These are phyloP conservation scores for Drosophila bifasciata DNA, from an alignment of 1,140 invertebrate genomes.

Conservation along the genomic window DNA sequence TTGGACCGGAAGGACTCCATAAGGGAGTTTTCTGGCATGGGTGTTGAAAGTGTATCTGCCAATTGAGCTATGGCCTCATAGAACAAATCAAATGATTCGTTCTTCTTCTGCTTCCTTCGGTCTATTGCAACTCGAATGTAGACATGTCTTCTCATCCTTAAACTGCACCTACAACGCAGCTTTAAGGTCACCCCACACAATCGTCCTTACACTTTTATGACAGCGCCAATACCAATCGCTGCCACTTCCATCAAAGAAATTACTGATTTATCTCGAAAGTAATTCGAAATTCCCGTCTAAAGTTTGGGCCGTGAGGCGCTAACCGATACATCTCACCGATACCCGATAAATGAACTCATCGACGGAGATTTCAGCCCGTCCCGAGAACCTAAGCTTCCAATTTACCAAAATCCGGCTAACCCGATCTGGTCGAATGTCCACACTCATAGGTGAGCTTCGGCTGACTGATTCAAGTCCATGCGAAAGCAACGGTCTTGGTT, in stretches of 20 bases:
- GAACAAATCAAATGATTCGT: conserved; percentile 12
- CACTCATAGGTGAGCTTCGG: too few relatives aligned
- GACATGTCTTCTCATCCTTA: conserved; percentile 9
- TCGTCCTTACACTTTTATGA: conserved; percentile 12
- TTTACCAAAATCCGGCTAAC: too few relatives aligned
- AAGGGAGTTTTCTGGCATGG: background rate
- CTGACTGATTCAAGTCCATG: too few relatives aligned
- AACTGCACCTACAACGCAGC: conserved; percentile 12
- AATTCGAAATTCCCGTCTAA: conserved; percentile 12
- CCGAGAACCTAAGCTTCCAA: too few relatives aligned
- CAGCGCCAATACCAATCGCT: conserved; percentile 24
- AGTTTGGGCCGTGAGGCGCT: conserved; percentile 10
- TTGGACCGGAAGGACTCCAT: background rate
- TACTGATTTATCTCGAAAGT: background rate
- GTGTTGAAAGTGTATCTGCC: conserved; percentile 3
- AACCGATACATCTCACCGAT: too few relatives aligned
- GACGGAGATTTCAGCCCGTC: background rate
- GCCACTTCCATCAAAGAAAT: conserved; percentile 14
- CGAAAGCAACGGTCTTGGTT: too few relatives aligned
- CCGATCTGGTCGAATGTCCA: too few relatives aligned
- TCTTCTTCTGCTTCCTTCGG: conserved; percentile 9
- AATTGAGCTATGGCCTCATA: conserved; percentile 1
- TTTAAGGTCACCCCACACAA: conserved; percentile 2
- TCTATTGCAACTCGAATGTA: conserved; percentile 9
- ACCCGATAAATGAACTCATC: conserved; percentile 18